A percentile compares a stretch with the other conserved stretches of the same genome.
Conservation (phyloP, 2,113 vertebrate species). For the Leuciscus idus region DNA sequence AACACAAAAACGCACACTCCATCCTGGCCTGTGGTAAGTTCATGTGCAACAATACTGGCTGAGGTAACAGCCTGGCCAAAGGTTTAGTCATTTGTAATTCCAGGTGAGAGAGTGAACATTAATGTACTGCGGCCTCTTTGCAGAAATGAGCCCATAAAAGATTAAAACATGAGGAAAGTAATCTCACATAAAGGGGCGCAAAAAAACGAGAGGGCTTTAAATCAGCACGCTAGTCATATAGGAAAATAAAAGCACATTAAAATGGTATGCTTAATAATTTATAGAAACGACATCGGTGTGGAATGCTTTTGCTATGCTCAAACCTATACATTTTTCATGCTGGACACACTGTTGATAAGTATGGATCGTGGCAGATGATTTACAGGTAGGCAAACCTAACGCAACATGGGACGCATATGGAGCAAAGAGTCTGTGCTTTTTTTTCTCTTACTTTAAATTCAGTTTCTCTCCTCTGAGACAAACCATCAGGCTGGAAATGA, state of each 20-base stretch:
- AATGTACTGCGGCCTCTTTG: conserved; percentile 37
- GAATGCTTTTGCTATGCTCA: conserved; percentile 62
- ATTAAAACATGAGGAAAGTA: conserved; percentile 63
- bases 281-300: conserved; percentile 58
- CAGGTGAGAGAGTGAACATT: conserved; percentile 46
- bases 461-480: not conserved
- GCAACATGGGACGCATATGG: conserved; percentile 39
- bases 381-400: conserved; percentile 63
- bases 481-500: not conserved
- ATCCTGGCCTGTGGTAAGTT: conserved; percentile 30
- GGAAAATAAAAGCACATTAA: conserved; percentile 63
- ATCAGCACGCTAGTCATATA: conserved; percentile 63
- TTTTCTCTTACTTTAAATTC: not conserved
- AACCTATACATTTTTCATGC: conserved; percentile 66
- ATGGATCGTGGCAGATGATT: conserved; percentile 59
- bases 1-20: conserved; percentile 33
- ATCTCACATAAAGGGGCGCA: conserved; percentile 61
- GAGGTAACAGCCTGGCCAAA: conserved; percentile 41
- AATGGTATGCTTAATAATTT: conserved; percentile 64
- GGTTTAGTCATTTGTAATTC: conserved; percentile 54
- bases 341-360: conserved; percentile 55
- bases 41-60: conserved; percentile 2
- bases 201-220: conserved; percentile 62
- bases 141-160: conserved; percentile 70
- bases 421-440: not conserved